phyloP scores from a whole-genome alignment of 2,888 invertebrate genomes.

The Drosophila monieri region DNA sequence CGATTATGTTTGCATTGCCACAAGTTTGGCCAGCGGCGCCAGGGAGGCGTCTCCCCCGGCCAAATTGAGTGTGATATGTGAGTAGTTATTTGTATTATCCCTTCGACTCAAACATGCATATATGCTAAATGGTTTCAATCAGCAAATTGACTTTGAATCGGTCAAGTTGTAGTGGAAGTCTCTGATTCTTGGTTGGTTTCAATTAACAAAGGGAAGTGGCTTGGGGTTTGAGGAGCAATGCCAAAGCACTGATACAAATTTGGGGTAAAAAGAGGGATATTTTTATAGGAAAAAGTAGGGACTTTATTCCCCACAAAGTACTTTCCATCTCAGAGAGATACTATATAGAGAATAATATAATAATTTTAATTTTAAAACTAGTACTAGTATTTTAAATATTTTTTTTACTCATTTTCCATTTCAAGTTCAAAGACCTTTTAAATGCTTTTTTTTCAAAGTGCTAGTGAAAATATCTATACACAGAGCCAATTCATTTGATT shows the following conservation, averaged over 20 bases:
- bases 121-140: conserved; percentile 21
- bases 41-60: conserved; percentile 84
- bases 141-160: conserved; percentile 37
- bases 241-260: neutral
- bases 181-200: conserved; percentile 16
- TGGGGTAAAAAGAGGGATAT: neutral
- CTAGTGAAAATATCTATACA: conserved; percentile 4
- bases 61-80: conserved; percentile 83
- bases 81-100: conserved; percentile 64
- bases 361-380: too few species aligned
- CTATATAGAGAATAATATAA: too few species aligned
- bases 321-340: too few species aligned
- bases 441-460: conserved; percentile 11
- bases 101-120: too few species aligned
- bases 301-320: too few species aligned
- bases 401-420: neutral
- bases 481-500: conserved; percentile 52
- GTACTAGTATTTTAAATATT: too few species aligned
- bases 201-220: conserved; percentile 32
- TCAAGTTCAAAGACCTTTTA: neutral
- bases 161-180: conserved; percentile 30
- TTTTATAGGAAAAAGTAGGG: too few species aligned
- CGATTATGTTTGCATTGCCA: conserved; percentile 83
- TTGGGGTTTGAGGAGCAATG: neutral
- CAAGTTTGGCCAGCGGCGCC: conserved; percentile 82